Evolutionary conservation across 2,797 vertebrate genomes (phyloP).

Genomic region (Staurois parvus): DNA sequence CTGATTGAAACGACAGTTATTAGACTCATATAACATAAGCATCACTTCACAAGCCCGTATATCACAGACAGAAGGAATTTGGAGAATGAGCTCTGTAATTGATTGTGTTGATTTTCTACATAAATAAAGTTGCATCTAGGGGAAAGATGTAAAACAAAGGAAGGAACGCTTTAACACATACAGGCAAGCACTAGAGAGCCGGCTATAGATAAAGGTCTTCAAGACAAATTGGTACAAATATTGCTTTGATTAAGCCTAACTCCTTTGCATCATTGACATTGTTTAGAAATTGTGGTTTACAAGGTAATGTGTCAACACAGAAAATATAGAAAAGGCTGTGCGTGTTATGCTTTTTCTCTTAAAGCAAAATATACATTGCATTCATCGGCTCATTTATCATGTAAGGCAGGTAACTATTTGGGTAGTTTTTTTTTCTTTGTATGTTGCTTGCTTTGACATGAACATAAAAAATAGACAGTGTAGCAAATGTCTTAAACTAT

Average conservation of each 20-base stretch:
- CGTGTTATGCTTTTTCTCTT: conserved; percentile 29
- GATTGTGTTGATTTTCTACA: conserved; percentile 58
- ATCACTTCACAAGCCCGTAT: conserved; percentile 58
- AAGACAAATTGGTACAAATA: conserved; percentile 41
- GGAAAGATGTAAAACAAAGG: conserved; percentile 57
- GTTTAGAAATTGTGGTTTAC: conserved; percentile 41
- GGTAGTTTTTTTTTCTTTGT: background rate
- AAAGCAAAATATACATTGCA: conserved; percentile 49
- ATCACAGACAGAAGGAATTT: conserved; percentile 54
- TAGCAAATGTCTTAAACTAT: background rate
- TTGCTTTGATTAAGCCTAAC: conserved; percentile 31
- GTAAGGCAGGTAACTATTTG: conserved; percentile 10
- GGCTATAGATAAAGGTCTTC: conserved; percentile 30
- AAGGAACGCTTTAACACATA: conserved; percentile 58
- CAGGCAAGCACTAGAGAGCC: conserved; percentile 22
- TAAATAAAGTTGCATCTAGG: conserved; percentile 61
- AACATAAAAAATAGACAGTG: background rate
- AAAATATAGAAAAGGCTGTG: conserved; percentile 19
- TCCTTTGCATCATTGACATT: conserved; percentile 30
- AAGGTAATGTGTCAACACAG: conserved; percentile 44
- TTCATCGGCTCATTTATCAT: conserved; percentile 23
- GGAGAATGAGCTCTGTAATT: conserved; percentile 56
- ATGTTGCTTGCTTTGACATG: background rate
- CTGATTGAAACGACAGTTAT: conserved; percentile 52
- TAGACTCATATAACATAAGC: conserved; percentile 56